Evolutionary conservation across 2,113 vertebrate species (phyloP), one percentile per base, ranked within the genome.

Genomic region (Solea solea): DNA sequence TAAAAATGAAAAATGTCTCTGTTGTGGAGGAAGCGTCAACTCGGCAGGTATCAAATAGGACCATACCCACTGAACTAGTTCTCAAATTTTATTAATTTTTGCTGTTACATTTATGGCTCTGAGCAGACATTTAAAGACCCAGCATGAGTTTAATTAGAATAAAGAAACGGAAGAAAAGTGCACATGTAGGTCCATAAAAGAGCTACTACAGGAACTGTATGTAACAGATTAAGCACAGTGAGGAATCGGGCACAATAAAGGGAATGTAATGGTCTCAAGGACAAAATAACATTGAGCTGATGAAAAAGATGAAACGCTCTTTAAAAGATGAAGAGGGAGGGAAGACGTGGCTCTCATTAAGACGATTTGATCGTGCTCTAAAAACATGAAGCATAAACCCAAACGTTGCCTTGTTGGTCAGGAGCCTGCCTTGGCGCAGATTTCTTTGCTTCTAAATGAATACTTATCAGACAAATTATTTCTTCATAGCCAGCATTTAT

Each of bases 291-390:
- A 62, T 4, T 44, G 34, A 6, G 16, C 25, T 57, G 42, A 21
- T 21, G 21, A 21, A 21, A 21, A 21, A 52, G 60, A 82, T 16
- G 55, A 63, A 58, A 78, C 73, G 54, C 72, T 54, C 60, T 64
- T 56, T 16, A 8, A 67, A 73, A 74, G 34, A 46, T 52, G 61
- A 78, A 46, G 71, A 10, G 16, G 5, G 16, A 39, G 21, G 12
- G 52, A 71, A 45, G 66, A 54, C 42, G 55, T 52, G 50, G 42
- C 49, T 57, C 14, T 71, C 2, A 46, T 8, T 7, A 42, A 57
- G 51, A 56, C 16, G 21, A 34, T 64, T 27, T 64, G 64, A 77
- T 60, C 49, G 41, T 40, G 9, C 12, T 58, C 46, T 25, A 9
- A 41, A 58, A 64, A 42, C 51, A 61, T 53, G 7, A 34, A n/a